phyloP scores from a whole-genome alignment of 2,113 vertebrate genomes.

The Epinephelus cyanopodus region DNA sequence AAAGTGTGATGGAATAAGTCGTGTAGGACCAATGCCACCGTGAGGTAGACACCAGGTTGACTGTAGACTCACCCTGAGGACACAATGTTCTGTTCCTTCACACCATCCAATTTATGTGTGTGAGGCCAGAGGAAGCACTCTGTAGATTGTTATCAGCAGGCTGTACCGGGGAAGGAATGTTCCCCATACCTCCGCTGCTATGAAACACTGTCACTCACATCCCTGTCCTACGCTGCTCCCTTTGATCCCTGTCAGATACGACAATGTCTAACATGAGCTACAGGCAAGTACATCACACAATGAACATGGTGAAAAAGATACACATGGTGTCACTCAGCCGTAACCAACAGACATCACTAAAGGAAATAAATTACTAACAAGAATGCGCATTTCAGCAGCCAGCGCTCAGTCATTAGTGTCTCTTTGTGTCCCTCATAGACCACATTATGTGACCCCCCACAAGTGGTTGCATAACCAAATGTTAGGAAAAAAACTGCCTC shows the following conservation, averaged over 20 bases:
- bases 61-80: conserved; percentile 16
- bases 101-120: conserved; percentile 37
- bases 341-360: neutral
- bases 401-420: neutral
- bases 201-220: conserved; percentile 43
- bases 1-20: neutral
- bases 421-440: neutral
- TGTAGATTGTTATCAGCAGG: conserved; percentile 60
- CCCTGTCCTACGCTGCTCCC: neutral
- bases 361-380: neutral
- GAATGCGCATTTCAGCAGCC: conserved; percentile 21
- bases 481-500: neutral
- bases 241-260: conserved; percentile 38
- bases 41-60: neutral
- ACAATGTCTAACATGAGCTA: conserved; percentile 13
- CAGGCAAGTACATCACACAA: conserved; percentile 1
- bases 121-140: conserved; percentile 46
- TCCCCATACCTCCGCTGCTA: conserved; percentile 50
- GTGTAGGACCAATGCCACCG: neutral
- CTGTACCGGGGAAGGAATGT: conserved; percentile 48
- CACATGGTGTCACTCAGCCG: neutral
- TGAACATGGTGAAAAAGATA: conserved; percentile 12
- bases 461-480: conserved; percentile 51
- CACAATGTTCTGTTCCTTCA: conserved; percentile 67
- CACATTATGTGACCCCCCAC: conserved; percentile 18